Evolutionary conservation across 2,888 invertebrate genomes (phyloP), one percentile per base, ranked within the genome.

Genomic region (Aphidoletes aphidimyza): DNA sequence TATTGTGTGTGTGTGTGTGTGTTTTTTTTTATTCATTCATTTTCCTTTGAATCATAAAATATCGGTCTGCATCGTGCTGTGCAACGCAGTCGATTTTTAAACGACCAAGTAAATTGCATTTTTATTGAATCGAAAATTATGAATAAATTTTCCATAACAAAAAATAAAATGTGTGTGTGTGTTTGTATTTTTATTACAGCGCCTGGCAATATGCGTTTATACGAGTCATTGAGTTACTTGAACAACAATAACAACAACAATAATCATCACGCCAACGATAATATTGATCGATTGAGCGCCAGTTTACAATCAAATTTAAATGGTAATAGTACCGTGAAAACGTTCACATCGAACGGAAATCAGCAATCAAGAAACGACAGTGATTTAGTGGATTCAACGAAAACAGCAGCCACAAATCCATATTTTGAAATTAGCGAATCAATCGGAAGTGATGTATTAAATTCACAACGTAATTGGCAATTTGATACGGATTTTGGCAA

Each of bases 171-270:
- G n/a, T n/a, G n/a, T n/a, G n/a, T n/a, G n/a, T n/a, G n/a, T n/a
- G n/a, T n/a, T n/a, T 47, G 6, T n/a, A 26, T 49, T 84, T 26
- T 49, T 36, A n/a, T 34, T 81, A 47, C 83, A 78, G 42, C 78
- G 49, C n/a, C n/a, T 19, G 37, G 30, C 84, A 85, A 78, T 69
- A 85, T 85, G 85, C 85, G 85, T 39, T 84, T 85, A 19, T 59
- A 69, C 26, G 83, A 85, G 34, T 36, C 85, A n/a, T 37, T 85
- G 78, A 78, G 85, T 69, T 84, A 84, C 42, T 84, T 85, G 39
- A 69, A 85, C 22, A 85, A 83, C 37, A 84, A 84, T 78, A 45
- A 45, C 26, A 39, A 37, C 54, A 84, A 59, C 83, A 83, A 30
- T 59, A 5, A 59, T 47, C 47, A 47, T 19, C 11, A 8, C 19